Conservation (phyloP, 2,113 vertebrate species). For the Mixornis gularis region DNA sequence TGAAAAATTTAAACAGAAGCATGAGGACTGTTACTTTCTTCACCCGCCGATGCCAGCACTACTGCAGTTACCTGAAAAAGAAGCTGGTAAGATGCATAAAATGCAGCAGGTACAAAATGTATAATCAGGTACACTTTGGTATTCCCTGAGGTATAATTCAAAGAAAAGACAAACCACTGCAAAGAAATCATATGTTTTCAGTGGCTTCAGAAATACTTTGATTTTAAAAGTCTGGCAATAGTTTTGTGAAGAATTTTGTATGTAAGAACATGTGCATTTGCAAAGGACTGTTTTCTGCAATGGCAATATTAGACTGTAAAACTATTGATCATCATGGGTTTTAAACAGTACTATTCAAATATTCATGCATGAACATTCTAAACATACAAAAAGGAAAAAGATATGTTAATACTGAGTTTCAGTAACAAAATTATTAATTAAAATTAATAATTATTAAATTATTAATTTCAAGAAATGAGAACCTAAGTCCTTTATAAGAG, state of each 20-base stretch:
- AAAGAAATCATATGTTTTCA: background rate
- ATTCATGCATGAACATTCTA: background rate
- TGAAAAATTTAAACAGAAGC: conserved; percentile 71
- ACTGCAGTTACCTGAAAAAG: conserved; percentile 81
- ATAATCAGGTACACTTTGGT: background rate
- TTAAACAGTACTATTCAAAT: background rate
- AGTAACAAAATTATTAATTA: background rate
- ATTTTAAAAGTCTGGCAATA: background rate
- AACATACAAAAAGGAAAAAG: background rate
- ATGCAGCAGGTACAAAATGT: background rate
- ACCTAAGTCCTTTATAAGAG: background rate
- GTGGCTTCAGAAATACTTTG: background rate
- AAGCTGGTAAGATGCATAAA: conserved; percentile 82
- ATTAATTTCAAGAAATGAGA: background rate
- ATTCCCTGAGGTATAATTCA: background rate
- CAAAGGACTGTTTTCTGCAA: background rate
- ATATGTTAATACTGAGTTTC: background rate
- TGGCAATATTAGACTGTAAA: background rate
- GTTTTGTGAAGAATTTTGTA: background rate
- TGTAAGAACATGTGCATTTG: background rate
- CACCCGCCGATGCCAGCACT: conserved; percentile 80
- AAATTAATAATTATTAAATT: background rate
- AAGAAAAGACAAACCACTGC: background rate
- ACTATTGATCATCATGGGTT: background rate
- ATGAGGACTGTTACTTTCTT: conserved; percentile 78